A percentile compares a stretch with the other conserved stretches of the same genome.
Evolutionary conservation across 2,113 vertebrate species (phyloP).

Genomic region (Protomyctophum bolini): DNA sequence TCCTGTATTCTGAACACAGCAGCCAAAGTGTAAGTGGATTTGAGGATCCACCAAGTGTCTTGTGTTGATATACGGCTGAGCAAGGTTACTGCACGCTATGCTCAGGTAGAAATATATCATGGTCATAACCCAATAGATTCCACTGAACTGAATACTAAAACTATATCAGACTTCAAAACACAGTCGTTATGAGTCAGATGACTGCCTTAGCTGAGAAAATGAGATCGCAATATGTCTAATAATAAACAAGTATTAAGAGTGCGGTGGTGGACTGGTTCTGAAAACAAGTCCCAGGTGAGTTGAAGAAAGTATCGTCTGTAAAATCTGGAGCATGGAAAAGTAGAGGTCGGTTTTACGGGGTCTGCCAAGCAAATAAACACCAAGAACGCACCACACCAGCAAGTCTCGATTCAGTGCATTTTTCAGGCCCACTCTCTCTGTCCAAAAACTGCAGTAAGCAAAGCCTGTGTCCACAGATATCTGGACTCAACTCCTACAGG

Average conservation of each 20-base stretch:
- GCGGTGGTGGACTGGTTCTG: constrained; percentile 14
- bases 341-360: constrained; percentile 24
- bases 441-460: constrained; percentile 27
- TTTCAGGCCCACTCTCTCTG: constrained; percentile 21
- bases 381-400: constrained; percentile 29
- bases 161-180: neutral
- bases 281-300: constrained; percentile 49
- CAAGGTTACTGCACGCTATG: neutral
- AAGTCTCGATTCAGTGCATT: constrained; percentile 11
- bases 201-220: constrained; percentile 9
- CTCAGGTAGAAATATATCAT: constrained; percentile 5
- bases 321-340: constrained; percentile 29
- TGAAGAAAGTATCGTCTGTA: constrained; percentile 37
- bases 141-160: constrained; percentile 6
- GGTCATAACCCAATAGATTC: neutral
- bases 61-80: constrained; percentile 3
- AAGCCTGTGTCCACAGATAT: constrained; percentile 44
- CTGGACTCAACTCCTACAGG: constrained; percentile 35
- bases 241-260: constrained; percentile 39
- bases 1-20: neutral
- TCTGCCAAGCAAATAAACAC: constrained; percentile 47
- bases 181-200: neutral
- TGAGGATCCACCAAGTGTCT: constrained; percentile 23
- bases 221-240: constrained; percentile 11
- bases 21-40: constrained; percentile 16